Evolutionary conservation across 2,797 vertebrate species (phyloP).

Genomic region (Chanos chanos): DNA sequence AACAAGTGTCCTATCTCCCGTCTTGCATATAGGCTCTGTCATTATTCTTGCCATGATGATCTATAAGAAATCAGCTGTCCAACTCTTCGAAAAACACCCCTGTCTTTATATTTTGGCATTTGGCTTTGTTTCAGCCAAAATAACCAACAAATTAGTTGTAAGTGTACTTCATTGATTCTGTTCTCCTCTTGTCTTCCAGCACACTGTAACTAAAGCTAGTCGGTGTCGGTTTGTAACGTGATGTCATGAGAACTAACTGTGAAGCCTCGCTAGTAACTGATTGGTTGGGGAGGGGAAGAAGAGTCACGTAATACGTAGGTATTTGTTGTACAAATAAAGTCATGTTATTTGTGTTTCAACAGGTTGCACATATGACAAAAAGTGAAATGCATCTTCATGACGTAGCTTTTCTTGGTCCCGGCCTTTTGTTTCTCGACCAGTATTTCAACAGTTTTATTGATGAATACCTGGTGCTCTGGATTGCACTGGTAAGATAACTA

Average conservation of each 20-base stretch:
- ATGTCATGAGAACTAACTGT: neutral
- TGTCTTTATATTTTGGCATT: conserved; percentile 97
- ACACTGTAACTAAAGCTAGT: neutral
- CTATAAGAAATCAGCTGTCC: conserved; percentile 94
- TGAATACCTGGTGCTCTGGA: conserved; percentile 95
- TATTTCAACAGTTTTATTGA: conserved; percentile 99
- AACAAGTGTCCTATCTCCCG: conserved; percentile 95
- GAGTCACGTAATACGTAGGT: too few species aligned
- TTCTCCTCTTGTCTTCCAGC: neutral
- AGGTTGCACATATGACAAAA: conserved; percentile 99
- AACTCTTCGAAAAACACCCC: conserved; percentile 94
- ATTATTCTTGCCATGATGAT: conserved; percentile 93
- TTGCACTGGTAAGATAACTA: conserved; percentile 85
- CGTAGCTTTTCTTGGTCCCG: conserved; percentile 92
- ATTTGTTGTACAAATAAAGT: too few species aligned
- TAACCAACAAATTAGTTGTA: conserved; percentile 99
- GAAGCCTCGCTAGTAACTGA: too few species aligned
- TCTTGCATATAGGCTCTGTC: conserved; percentile 94
- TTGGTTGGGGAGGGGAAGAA: too few species aligned
- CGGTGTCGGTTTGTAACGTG: neutral
- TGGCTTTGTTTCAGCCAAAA: conserved; percentile 96
- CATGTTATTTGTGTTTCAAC: conserved; percentile 15
- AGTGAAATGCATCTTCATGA: conserved; percentile 98
- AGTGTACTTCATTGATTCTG: conserved; percentile 62
- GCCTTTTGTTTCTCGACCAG: conserved; percentile 92